Evolutionary conservation across 2,888 invertebrate species (phyloP).

Genomic region (Lithophane ornitopus): DNA sequence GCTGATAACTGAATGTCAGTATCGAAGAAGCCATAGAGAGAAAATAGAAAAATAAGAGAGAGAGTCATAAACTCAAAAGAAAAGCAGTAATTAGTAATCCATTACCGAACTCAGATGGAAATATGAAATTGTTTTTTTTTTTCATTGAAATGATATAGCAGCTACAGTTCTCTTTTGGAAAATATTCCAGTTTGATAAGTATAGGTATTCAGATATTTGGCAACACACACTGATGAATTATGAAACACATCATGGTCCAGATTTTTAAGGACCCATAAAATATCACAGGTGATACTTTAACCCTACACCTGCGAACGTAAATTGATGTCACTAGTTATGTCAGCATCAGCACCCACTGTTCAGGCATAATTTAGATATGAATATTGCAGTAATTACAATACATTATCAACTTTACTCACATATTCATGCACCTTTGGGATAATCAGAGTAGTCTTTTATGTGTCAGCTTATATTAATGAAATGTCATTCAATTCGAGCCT

Average conservation of each 20-base stretch:
- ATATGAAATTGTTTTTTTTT: neutral
- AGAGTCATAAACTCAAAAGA: neutral
- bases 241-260: neutral
- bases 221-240: neutral
- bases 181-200: too few species aligned
- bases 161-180: too few species aligned
- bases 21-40: neutral
- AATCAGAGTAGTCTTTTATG: neutral
- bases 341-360: neutral
- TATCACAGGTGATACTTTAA: neutral
- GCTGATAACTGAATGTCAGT: neutral
- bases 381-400: slow-evolving; percentile 26
- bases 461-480: slow-evolving; percentile 35
- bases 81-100: too few species aligned
- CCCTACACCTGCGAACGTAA: neutral
- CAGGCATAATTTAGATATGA: neutral
- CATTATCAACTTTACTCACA: slow-evolving; percentile 1
- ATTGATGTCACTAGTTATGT: neutral
- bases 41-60: neutral
- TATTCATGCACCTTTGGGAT: neutral
- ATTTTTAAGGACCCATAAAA: neutral
- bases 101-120: neutral
- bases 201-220: too few species aligned
- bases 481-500: slow-evolving; percentile 7
- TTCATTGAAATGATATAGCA: neutral